Conservation (phyloP, 2,113 vertebrate genomes). For the Morphnarchus princeps region DNA sequence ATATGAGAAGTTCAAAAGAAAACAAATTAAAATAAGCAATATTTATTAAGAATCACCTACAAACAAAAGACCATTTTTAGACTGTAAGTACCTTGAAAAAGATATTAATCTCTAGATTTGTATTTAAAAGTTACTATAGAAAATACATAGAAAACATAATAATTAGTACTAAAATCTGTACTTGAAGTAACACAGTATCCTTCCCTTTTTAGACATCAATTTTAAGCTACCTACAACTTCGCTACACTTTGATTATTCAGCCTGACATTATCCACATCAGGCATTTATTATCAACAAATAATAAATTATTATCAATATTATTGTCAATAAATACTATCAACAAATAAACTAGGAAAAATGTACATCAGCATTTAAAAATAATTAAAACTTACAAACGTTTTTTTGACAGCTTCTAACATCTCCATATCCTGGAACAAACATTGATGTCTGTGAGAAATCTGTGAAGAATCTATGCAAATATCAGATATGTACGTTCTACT, state of each 20-base stretch:
- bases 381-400: background rate
- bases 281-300: background rate
- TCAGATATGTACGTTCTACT: background rate
- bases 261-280: background rate
- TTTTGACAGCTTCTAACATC: background rate
- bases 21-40: background rate
- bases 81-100: background rate
- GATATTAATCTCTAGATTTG: background rate
- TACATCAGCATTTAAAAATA: background rate
- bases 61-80: background rate
- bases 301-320: background rate
- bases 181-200: background rate
- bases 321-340: background rate
- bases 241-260: background rate
- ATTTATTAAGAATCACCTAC: background rate
- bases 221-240: background rate
- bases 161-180: background rate
- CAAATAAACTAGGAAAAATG: background rate
- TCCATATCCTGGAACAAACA: background rate
- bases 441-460: background rate
- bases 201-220: background rate
- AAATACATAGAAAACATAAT: background rate
- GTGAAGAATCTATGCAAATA: background rate
- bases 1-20: background rate
- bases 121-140: background rate